Evolutionary conservation across 1,140 invertebrate species (phyloP), one percentile per base, ranked within the genome.

Genomic region (Diabrotica virgifera): DNA sequence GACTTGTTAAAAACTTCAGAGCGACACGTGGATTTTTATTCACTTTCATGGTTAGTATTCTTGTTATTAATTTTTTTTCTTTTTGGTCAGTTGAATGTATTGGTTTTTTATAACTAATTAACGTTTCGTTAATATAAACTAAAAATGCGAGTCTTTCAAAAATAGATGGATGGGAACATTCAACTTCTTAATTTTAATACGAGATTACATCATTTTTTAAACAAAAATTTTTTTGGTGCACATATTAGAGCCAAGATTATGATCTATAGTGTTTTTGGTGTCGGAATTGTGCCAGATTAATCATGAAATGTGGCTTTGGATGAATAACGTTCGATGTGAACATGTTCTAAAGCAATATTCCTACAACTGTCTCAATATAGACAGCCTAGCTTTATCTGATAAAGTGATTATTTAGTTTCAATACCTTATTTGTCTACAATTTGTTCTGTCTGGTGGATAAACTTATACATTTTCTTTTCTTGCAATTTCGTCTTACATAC

Each of bases 31-130:
- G 70, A 72, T 70, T 68, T 73, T 70, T 71, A 68, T 73, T 77
- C 57, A 70, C 70, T 73, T 70, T 72, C 73, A 72, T 77, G 76
- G 76, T 77, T 77, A 76, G 76, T 77, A 77, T 77, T 72, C 71
- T 70, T 68, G 64, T 68, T 65, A 65, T 68, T 72, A 50, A 11
- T 51, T 50, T 46, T 50, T 61, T 51, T 35, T 58, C 11, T 46
- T 58, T 58, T 58, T 6, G 36, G 24, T 57, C n/a, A 46, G 5
- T 46, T 46, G 40, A 46, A 60, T 60, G 35, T 60, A 5, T 38
- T 37, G 5, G 6, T 5, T 59, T 59, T 59, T 13, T 38, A 8
- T 8, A 5, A n/a, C n/a, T n/a, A n/a, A n/a, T n/a, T 58, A 38
- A 9, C 58, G 54, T 36, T 62, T 62, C 53, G n/a, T 62, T 36